A percentile compares a stretch with the other conserved stretches of the same genome.
These are phyloP conservation scores for Anoplolepis gracilipes DNA, from an alignment of 1,140 invertebrate species.

Conservation along the genomic window DNA sequence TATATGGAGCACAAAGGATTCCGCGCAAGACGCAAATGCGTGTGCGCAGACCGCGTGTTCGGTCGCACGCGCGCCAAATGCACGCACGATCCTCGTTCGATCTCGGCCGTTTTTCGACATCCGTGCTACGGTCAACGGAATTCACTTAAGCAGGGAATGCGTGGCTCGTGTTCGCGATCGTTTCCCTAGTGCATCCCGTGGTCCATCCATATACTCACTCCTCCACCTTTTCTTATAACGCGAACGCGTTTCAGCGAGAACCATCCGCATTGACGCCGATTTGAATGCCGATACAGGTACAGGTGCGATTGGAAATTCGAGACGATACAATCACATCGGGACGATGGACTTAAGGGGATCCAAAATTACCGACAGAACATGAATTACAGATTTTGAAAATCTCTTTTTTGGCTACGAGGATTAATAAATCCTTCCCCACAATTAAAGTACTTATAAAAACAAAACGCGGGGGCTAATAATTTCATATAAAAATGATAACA, in stretches of 20 bases:
- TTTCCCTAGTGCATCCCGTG: conserved; percentile 63
- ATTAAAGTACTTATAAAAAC: too few relatives aligned
- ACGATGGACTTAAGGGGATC: conserved; percentile 29
- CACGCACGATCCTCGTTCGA: too few relatives aligned
- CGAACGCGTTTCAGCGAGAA: conserved; percentile 33
- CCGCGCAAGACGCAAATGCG: conserved; percentile 41
- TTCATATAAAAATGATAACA: too few relatives aligned
- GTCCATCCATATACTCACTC: conserved; percentile 29
- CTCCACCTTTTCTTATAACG: conserved; percentile 33
- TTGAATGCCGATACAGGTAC: conserved; percentile 68
- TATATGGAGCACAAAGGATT: conserved; percentile 65
- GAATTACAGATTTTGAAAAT: too few relatives aligned
- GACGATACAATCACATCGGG: conserved; percentile 43
- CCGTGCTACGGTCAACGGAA: conserved; percentile 75
- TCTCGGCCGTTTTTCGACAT: conserved; percentile 70
- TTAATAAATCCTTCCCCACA: too few relatives aligned
- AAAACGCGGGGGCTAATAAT: too few relatives aligned
- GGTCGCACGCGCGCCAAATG: conserved; percentile 30
- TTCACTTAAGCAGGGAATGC: conserved; percentile 83
- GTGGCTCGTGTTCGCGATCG: conserved; percentile 73
- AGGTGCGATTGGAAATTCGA: conserved; percentile 71
- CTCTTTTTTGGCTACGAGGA: too few relatives aligned
- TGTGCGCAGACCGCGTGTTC: conserved; percentile 44
- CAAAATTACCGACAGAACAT: too few relatives aligned
- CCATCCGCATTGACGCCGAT: conserved; percentile 59